phyloP scores from a whole-genome alignment of 1,140 invertebrate species.

The Ylistrum balloti region DNA sequence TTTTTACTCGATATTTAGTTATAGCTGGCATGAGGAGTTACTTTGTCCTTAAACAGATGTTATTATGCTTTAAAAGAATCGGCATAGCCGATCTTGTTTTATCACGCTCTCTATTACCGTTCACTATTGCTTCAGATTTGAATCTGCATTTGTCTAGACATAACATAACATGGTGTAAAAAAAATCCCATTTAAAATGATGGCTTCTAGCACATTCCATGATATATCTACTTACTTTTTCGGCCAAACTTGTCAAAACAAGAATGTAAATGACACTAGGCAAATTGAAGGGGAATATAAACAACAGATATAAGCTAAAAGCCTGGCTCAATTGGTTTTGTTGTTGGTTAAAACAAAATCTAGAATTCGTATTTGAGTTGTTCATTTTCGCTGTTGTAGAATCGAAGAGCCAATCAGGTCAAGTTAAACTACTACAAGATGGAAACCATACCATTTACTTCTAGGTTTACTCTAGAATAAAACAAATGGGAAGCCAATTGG shows the following conservation, averaged over 20 bases:
- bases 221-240: background rate
- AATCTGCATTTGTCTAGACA: no score
- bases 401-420: background rate
- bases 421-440: background rate
- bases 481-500: background rate
- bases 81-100: no score
- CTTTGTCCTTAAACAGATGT: no score
- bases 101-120: no score
- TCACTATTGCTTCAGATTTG: no score
- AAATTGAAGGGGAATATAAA: background rate
- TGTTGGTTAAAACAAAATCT: background rate
- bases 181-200: background rate
- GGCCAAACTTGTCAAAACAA: background rate
- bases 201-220: background rate
- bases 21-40: no score
- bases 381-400: background rate
- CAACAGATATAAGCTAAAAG: background rate
- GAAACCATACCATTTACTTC: background rate
- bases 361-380: background rate
- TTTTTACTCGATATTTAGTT: no score
- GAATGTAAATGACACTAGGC: background rate
- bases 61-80: no score
- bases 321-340: background rate
- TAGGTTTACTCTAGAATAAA: background rate
- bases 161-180: no score